These are phyloP conservation scores for Penaeus chinensis DNA, from an alignment of 1,140 invertebrate genomes.

Conservation along the genomic window DNA sequence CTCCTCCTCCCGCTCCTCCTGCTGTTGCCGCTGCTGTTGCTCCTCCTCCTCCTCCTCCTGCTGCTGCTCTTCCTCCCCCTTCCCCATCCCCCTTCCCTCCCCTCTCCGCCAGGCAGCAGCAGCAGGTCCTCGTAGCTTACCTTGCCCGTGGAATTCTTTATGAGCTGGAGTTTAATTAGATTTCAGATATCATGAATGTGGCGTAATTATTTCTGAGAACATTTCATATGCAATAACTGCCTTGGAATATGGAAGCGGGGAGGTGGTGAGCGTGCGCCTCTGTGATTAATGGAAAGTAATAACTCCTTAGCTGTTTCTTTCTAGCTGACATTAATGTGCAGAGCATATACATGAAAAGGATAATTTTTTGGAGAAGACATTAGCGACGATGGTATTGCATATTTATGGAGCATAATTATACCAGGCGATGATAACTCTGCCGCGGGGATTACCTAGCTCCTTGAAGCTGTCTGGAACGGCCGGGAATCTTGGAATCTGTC, in stretches of 20 bases:
- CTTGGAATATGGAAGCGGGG: constrained; percentile 58
- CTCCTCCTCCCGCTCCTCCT: no score
- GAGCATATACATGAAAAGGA: constrained; percentile 60
- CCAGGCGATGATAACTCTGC: constrained; percentile 58
- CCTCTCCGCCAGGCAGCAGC: constrained; percentile 17
- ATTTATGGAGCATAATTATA: constrained; percentile 61
- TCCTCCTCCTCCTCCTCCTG: no score
- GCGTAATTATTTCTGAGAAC: constrained; percentile 59
- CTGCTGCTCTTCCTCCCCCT: no score
- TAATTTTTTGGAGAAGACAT: constrained; percentile 60
- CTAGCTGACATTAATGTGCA: constrained; percentile 58
- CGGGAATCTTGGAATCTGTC: constrained; percentile 53
- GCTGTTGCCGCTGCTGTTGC: no score
- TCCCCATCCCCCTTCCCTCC: not conserved
- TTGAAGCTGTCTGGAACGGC: constrained; percentile 38
- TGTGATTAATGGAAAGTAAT: constrained; percentile 60
- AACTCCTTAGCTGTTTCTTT: constrained; percentile 61
- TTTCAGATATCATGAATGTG: constrained; percentile 62
- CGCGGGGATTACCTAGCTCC: constrained; percentile 44
- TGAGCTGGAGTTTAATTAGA: constrained; percentile 60
- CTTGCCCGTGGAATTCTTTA: constrained; percentile 61
- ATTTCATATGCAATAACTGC: constrained; percentile 62
- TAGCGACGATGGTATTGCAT: constrained; percentile 61
- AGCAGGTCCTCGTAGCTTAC: constrained; percentile 53
- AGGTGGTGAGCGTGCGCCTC: constrained; percentile 50